Base-by-base conservation (phyloP, 2,888 invertebrate species). In the Protodeltote pygarga region DNA sequence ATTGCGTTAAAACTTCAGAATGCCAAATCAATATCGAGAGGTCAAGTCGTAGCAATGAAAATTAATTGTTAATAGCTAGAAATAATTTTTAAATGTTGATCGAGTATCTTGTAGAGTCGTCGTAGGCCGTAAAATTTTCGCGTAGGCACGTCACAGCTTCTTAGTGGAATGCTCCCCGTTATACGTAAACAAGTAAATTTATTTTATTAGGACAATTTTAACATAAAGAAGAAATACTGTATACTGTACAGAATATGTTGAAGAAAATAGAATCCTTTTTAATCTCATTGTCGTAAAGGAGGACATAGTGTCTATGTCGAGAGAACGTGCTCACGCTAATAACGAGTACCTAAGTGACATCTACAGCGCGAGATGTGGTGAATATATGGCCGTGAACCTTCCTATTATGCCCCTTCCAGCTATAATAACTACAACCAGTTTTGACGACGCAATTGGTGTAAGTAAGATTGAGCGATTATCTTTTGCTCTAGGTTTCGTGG, bases 51-150 rank as follows among this genome's bases (percentile, higher is more conserved):
- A 67, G 53, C 57, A 65, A 57, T 54, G 58, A 64, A 67, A 72
- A 80, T 82, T 75, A 75, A 74, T 76, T 71, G 65, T 66, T 72
- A 78, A 77, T 77, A 72, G 72, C 61, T 73, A 74, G 65, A 77
- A 78, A 77, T 70, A 78, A 73, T 75, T 77, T n/a, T 71, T 74
- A 65, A 64, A 54, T 67, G 67, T 57, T 59, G 55, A 63, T 51
- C 60, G 58, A 14, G 44, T 47, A 45, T 52, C 32, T 54, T 20
- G 38, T 38, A 54, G 65, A 74, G 61, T 65, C 66, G 66, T 75
- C 64, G 68, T 83, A 88, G 85, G 79, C 87, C 80, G 75, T 51
- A 46, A 79, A 84, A 87, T 82, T 77, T 79, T 73, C 73, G 66
- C 71, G 41, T 23, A 77, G 81, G 79, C 88, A 89, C 88, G 88